Conservation (phyloP, 35 echinoderm and acorn worm species). For the Lytechinus pictus region DNA sequence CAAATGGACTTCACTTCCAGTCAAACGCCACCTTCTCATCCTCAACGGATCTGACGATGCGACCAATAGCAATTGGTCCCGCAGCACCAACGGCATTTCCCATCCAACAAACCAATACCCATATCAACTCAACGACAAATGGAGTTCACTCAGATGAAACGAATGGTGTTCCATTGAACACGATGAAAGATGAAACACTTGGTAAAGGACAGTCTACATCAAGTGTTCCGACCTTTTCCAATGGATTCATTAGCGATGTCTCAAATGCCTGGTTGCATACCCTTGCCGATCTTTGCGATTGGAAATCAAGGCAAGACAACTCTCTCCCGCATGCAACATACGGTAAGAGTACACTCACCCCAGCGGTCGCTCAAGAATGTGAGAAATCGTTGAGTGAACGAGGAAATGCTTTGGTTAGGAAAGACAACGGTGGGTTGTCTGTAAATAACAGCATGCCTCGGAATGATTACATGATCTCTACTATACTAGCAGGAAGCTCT, state of each 20-base stretch:
- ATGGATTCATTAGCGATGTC: conserved; percentile 26
- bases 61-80: background rate
- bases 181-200: background rate
- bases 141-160: background rate
- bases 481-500: conserved; percentile 31
- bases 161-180: background rate
- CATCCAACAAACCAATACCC: background rate
- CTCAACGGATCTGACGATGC: background rate
- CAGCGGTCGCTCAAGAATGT: background rate
- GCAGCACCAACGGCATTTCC: background rate
- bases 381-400: background rate
- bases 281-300: conserved; percentile 44
- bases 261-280: conserved; percentile 44
- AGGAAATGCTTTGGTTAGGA: background rate
- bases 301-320: conserved; percentile 30
- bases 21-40: background rate
- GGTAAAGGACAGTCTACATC: background rate
- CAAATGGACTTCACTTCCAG: background rate
- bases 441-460: conserved; percentile 7
- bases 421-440: background rate
- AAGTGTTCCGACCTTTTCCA: background rate
- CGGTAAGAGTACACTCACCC: background rate
- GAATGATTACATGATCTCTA: conserved; percentile 16
- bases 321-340: background rate
- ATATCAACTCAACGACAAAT: background rate